These are phyloP conservation scores for Scatophagus argus DNA, from an alignment of 2,113 vertebrate species.

Conservation along the genomic window DNA sequence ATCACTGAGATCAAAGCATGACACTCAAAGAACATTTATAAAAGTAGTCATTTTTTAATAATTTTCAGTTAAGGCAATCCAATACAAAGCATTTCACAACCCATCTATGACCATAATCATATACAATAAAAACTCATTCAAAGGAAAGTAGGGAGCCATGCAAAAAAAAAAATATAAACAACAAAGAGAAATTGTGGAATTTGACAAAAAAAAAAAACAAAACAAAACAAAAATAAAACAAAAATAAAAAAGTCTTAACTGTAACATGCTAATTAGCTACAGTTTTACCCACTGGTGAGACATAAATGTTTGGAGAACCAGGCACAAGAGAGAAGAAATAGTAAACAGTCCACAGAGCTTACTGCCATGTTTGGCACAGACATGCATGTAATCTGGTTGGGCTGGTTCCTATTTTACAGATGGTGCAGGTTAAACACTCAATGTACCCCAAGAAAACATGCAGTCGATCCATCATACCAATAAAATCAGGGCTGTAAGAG, in stretches of 20 bases:
- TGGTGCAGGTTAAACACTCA: conserved; percentile 33
- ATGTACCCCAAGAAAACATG: conserved; percentile 58
- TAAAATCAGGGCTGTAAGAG: conserved; percentile 29
- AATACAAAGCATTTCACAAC: conserved; percentile 89
- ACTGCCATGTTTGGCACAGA: conserved; percentile 70
- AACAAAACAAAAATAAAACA: neutral
- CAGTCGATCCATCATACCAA: conserved; percentile 50
- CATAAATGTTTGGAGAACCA: conserved; percentile 62
- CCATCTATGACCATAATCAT: conserved; percentile 85
- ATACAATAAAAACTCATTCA: conserved; percentile 81
- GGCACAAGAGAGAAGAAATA: conserved; percentile 76
- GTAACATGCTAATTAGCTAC: conserved; percentile 82
- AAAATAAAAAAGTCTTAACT: conserved; percentile 53
- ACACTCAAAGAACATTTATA: conserved; percentile 59
- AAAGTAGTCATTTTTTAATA: conserved; percentile 84
- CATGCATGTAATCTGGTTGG: conserved; percentile 76
- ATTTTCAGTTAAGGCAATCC: conserved; percentile 87
- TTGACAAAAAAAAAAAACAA: conserved; percentile 11
- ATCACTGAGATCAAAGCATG: conserved; percentile 28
- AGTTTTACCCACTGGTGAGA: conserved; percentile 62
- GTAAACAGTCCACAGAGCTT: conserved; percentile 70
- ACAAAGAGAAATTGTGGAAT: conserved; percentile 50
- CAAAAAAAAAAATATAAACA: conserved; percentile 71
- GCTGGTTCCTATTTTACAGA: conserved; percentile 71
- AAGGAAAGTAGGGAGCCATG: conserved; percentile 74